Conservation (phyloP, 2,888 invertebrate species). For the Entomobrya multifasciata region DNA sequence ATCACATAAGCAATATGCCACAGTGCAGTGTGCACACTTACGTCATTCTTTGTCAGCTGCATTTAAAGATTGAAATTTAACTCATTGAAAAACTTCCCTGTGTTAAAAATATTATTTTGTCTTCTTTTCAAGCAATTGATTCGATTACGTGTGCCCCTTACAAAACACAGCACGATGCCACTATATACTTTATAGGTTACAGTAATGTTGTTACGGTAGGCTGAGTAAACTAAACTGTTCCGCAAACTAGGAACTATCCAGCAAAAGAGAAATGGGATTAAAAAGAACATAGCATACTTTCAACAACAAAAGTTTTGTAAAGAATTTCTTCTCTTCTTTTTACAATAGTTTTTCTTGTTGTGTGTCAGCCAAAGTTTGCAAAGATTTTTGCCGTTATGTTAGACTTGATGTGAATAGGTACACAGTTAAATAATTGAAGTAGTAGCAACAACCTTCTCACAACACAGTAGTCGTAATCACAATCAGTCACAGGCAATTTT, state of each 20-base stretch:
- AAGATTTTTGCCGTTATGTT: constrained; percentile 22
- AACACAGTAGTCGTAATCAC: background rate
- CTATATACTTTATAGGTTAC: background rate
- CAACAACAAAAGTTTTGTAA: background rate
- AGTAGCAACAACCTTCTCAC: constrained; percentile 12
- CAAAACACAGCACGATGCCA: constrained; percentile 7
- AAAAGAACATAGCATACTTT: background rate
- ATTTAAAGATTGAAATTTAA: constrained; percentile 4
- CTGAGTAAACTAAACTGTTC: constrained; percentile 32
- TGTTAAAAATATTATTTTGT: background rate
- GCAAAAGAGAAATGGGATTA: background rate
- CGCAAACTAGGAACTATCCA: constrained; percentile 23
- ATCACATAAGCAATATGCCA: background rate
- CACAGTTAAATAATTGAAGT: too few relatives aligned
- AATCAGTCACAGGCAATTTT: constrained; percentile 35
- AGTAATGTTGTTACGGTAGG: constrained; percentile 34
- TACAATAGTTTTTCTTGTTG: too few relatives aligned
- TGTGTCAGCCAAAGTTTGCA: constrained; percentile 5
- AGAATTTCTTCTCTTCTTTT: background rate
- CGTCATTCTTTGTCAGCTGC: background rate
- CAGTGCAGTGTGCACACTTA: background rate
- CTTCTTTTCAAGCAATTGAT: constrained; percentile 41
- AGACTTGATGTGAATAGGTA: too few relatives aligned
- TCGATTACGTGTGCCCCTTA: constrained; percentile 41
- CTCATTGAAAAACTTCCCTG: constrained; percentile 18